phyloP scores from a whole-genome alignment of 1,140 invertebrate species.

The Oryctes rhinoceros region DNA sequence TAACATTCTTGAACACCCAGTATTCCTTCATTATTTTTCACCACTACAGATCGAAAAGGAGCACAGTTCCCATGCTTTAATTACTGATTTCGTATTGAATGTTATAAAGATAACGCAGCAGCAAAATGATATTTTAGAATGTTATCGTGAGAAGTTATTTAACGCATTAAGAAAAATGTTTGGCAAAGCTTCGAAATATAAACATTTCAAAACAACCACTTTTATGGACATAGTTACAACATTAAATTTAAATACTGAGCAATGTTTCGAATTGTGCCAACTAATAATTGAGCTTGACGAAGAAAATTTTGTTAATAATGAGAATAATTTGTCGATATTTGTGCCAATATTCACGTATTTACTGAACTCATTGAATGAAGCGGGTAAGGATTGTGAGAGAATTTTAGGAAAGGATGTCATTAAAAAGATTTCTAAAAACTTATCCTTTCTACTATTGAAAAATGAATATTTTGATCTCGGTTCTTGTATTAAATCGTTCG shows the following conservation, averaged over 20 bases:
- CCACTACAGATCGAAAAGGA: conserved; percentile 60
- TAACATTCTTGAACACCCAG: conserved; percentile 63
- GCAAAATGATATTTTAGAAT: background rate
- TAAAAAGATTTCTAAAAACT: conserved; percentile 63
- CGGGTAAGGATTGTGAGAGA: conserved; percentile 55
- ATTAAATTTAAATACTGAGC: conserved; percentile 36
- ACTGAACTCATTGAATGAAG: conserved; percentile 56
- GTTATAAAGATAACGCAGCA: background rate
- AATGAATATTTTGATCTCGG: conserved; percentile 40
- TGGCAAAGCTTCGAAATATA: conserved; percentile 53
- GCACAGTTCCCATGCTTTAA: background rate
- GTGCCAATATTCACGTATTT: conserved; percentile 58
- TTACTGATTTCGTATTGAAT: background rate
- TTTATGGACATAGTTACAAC: conserved; percentile 40
- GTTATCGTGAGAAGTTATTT: conserved; percentile 37
- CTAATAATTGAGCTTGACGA: background rate
- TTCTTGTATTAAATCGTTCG: conserved; percentile 42
- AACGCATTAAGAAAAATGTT: conserved; percentile 53
- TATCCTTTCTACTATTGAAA: conserved; percentile 52
- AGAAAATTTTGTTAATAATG: conserved; percentile 54
- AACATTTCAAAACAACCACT: conserved; percentile 46
- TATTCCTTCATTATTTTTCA: conserved; percentile 66
- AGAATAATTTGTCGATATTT: conserved; percentile 61
- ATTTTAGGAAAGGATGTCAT: conserved; percentile 56
- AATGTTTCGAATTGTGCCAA: conserved; percentile 40